Conservation (phyloP, 2,797 vertebrate genomes). For the Clamator glandarius region DNA sequence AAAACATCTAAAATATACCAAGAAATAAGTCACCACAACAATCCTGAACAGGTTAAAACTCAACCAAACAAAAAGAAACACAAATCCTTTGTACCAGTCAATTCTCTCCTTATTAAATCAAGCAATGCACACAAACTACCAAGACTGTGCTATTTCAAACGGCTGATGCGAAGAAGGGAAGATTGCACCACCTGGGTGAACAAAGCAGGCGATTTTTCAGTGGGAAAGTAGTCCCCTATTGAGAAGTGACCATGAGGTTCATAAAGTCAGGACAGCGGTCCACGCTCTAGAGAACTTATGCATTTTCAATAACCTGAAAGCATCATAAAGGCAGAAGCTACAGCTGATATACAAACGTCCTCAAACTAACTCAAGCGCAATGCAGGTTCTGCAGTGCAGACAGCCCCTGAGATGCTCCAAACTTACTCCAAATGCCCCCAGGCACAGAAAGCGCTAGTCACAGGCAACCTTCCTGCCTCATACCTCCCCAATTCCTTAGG, state of each 20-base stretch:
- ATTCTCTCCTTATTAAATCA: neutral
- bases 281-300: too few species aligned
- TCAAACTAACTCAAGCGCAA: neutral
- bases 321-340: accelerated
- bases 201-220: neutral
- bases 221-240: neutral
- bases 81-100: neutral
- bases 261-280: too few species aligned
- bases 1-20: too few species aligned
- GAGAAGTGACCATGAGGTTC: neutral
- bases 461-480: neutral
- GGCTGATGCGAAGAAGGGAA: neutral
- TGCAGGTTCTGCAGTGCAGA: neutral
- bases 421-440: too few species aligned
- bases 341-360: accelerated
- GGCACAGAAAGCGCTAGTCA: neutral
- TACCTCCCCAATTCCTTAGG: neutral
- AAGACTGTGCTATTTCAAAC: neutral
- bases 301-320: neutral
- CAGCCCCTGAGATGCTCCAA: neutral
- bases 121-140: neutral
- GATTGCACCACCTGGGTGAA: neutral
- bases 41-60: neutral
- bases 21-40: neutral
- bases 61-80: neutral